phyloP scores from a whole-genome alignment of 2,888 invertebrate genomes.

The Gisinianus flammeolus region DNA sequence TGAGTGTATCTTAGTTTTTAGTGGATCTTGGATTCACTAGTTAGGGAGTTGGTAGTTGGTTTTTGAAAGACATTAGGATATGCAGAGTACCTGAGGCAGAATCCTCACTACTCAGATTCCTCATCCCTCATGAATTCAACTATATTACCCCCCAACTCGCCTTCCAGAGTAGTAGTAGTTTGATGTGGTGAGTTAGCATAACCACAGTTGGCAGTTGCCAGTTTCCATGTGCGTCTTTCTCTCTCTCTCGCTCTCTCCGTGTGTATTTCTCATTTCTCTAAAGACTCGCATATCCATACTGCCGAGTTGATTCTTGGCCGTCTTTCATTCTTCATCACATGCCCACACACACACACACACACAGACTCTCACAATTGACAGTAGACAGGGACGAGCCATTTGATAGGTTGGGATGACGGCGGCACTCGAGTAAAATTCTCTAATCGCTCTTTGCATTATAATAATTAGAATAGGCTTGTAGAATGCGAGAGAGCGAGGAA shows the following conservation, averaged over 20 bases:
- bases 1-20: too few relatives aligned
- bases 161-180: neutral
- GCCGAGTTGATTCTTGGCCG: too few relatives aligned
- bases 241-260: too few relatives aligned
- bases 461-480: neutral
- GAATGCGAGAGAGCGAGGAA: neutral
- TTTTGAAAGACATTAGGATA: too few relatives aligned
- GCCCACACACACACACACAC: neutral
- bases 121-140: neutral
- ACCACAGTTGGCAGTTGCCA: slow-evolving; percentile 4
- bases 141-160: neutral
- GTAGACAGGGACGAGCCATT: too few relatives aligned
- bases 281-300: too few relatives aligned
- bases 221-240: neutral
- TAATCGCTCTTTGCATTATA: slow-evolving; percentile 14
- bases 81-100: neutral
- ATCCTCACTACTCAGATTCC: neutral
- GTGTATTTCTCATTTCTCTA: too few relatives aligned
- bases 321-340: neutral
- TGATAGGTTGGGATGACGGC: too few relatives aligned
- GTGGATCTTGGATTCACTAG: too few relatives aligned
- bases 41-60: too few relatives aligned
- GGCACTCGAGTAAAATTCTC: too few relatives aligned
- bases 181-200: neutral
- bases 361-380: neutral